Evolutionary conservation across 2,797 vertebrate genomes (phyloP), one percentile per base, ranked within the genome.

Genomic region (Euphonia xanthogaster): DNA sequence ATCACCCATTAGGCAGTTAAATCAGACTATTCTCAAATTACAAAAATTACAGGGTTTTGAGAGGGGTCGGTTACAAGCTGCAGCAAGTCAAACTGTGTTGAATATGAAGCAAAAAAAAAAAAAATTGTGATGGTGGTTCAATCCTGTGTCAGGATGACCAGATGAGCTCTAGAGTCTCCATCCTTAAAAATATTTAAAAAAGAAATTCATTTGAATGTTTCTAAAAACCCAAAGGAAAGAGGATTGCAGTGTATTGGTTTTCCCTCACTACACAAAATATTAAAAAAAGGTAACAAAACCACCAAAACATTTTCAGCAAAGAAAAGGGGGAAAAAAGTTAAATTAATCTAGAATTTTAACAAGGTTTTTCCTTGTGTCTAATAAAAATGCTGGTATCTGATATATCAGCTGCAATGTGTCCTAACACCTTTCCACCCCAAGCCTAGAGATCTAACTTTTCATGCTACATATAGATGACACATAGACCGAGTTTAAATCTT

Each of bases 401-500:
- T 48, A 25, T 33, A 53, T 77, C 42, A 74, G 21, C 25, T 92
- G 42, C 61, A 60, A 44, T 0, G 1, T 82, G 44, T 92, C n/a
- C 23, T 86, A 81, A 60, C 27, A 66, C 30, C 53, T 66, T 81
- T 86, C 20, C 27, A 54, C 31, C 55, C 12, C 27, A 72, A 48
- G 55, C 27, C 60, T 72, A 57, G 18, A 85, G 23, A 20, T 53
- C n/a, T 68, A 53, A 58, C 39, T 79, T 83, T 91, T 73, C 25
- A 10, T 60, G 35, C 23, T 62, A 60, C 53, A 57, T 57, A 35
- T 23, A 86, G 37, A 31, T 45, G 47, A 66, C 45, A 89, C 21
- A 51, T 53, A 91, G 78, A 87, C 44, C 47, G 18, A 93, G 78
- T 91, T 86, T 82, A 73, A 24, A 40, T 90, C 21, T 80, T 90